A percentile compares a stretch with the other conserved stretches of the same genome.
Conservation (phyloP, 2,797 vertebrate species). For the Dendrocincla fuliginosa region DNA sequence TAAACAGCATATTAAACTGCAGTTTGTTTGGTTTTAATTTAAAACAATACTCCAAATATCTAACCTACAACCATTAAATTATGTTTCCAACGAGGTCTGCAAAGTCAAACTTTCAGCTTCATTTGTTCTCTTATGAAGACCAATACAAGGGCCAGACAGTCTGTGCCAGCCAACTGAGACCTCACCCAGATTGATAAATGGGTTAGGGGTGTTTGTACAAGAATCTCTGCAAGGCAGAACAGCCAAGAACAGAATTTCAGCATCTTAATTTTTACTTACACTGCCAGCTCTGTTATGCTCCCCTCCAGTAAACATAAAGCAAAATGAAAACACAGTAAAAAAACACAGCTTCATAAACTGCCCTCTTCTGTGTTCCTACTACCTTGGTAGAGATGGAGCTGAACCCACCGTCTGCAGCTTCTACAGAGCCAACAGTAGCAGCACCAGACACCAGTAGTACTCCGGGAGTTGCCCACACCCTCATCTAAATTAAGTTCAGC, state of each 20-base stretch:
- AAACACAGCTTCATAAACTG: background rate
- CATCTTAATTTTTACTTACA: background rate
- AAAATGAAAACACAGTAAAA: background rate
- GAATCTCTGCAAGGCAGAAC: background rate
- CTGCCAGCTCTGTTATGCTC: background rate
- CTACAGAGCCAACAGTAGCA: background rate
- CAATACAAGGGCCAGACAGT: background rate
- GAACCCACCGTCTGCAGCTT: background rate
- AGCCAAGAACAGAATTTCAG: background rate
- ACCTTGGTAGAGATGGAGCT: background rate
- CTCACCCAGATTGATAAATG: background rate
- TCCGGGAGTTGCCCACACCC: background rate
- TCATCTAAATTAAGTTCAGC: background rate
- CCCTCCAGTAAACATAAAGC: background rate
- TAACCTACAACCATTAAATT: background rate
- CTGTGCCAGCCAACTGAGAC: background rate
- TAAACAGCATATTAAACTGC: background rate
- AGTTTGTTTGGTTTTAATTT: background rate
- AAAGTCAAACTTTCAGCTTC: background rate
- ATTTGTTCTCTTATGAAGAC: background rate
- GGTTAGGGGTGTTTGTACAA: background rate
- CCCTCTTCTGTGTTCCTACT: background rate
- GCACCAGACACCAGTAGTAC: accelerated
- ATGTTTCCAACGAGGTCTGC: background rate
- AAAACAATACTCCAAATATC: background rate